Evolutionary conservation across 2,113 vertebrate genomes (phyloP).

Genomic region (Calidris pygmaea): DNA sequence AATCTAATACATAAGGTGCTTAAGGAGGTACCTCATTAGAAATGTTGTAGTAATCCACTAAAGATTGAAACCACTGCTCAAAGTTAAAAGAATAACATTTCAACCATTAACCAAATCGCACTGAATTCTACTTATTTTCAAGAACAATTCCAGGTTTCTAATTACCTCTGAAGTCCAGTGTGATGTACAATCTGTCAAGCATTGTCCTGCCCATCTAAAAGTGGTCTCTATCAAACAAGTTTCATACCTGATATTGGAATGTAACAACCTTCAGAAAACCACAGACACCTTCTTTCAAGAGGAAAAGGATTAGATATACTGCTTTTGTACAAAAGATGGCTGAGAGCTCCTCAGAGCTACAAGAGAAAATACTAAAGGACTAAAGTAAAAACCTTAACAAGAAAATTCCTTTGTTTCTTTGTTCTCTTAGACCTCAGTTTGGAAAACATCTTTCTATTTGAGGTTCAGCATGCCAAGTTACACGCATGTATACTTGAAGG

Average conservation of each 20-base stretch:
- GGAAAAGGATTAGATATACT: not conserved
- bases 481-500: not conserved
- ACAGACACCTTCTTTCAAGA: not conserved
- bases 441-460: not conserved
- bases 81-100: not conserved
- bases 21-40: not conserved
- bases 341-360: not conserved
- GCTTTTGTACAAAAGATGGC: not conserved
- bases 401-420: not conserved
- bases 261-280: not conserved
- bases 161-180: not conserved
- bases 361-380: not conserved
- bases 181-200: not conserved
- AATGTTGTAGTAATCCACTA: not conserved
- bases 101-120: not conserved
- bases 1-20: not conserved
- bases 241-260: not conserved
- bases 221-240: not conserved
- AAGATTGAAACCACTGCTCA: not conserved
- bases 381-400: not conserved
- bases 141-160: not conserved
- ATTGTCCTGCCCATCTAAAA: not conserved
- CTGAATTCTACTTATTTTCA: not conserved
- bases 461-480: not conserved
- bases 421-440: not conserved